Evolutionary conservation across 2,888 invertebrate species (phyloP).

Genomic region (Cephus nigrinus): DNA sequence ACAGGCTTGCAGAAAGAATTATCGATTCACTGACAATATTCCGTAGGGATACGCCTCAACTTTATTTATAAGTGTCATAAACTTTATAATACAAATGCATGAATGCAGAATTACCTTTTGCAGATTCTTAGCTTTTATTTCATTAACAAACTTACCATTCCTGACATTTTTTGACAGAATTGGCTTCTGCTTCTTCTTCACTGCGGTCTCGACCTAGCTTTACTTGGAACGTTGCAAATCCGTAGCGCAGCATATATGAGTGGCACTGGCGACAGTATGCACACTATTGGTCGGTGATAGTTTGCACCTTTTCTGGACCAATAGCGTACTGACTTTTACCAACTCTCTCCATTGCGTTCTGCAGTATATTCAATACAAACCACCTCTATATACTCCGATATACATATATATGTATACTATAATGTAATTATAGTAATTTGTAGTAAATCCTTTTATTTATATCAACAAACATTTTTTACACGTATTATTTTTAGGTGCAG

Average conservation of each 20-base stretch:
- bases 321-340: neutral
- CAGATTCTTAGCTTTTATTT: neutral
- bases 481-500: neutral
- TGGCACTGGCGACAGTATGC: neutral
- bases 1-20: neutral
- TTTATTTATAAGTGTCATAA: neutral
- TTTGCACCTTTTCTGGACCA: neutral
- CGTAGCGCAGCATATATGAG: neutral
- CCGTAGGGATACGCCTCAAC: neutral
- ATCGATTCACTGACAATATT: neutral
- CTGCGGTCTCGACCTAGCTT: neutral
- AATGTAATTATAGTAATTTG: neutral
- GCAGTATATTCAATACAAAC: neutral
- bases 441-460: neutral
- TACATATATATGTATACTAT: neutral
- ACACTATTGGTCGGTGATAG: neutral
- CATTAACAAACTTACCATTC: conserved; percentile 33
- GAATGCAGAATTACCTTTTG: neutral
- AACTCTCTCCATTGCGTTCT: neutral
- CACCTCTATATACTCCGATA: neutral
- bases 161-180: conserved; percentile 42
- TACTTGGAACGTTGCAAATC: neutral
- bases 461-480: neutral
- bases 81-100: neutral
- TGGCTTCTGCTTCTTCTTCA: neutral